A percentile compares a stretch with the other conserved stretches of the same genome.
These are phyloP conservation scores for Drosophila serrata DNA, from an alignment of 1,140 invertebrate species.

Conservation along the genomic window DNA sequence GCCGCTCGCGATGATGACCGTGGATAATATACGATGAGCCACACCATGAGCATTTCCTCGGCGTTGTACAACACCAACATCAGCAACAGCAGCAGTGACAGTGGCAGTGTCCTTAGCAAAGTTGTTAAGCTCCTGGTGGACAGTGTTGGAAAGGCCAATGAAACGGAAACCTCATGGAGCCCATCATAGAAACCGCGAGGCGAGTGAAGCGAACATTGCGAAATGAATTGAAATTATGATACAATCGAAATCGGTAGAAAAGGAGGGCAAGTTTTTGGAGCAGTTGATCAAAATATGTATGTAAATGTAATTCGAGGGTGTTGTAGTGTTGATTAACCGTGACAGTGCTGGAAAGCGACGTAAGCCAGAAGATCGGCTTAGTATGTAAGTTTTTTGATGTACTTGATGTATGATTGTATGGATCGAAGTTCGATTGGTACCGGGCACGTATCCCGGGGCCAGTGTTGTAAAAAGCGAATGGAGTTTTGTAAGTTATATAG, in stretches of 20 bases:
- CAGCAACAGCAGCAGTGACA: slow-evolving; percentile 24
- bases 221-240: slow-evolving; percentile 47
- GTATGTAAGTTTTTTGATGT: slow-evolving; percentile 61
- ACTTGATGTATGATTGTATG: slow-evolving; percentile 40
- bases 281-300: slow-evolving; percentile 82
- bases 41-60: slow-evolving; percentile 70
- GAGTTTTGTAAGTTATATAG: slow-evolving; percentile 78
- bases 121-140: slow-evolving; percentile 10
- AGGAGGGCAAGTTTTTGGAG: slow-evolving; percentile 67
- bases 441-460: slow-evolving; percentile 16
- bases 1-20: slow-evolving; percentile 83
- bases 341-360: slow-evolving; percentile 33
- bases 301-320: slow-evolving; percentile 62
- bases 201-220: slow-evolving; percentile 79
- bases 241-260: slow-evolving; percentile 20
- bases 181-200: slow-evolving; percentile 46
- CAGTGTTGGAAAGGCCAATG: slow-evolving; percentile 33
- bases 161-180: slow-evolving; percentile 60
- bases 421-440: slow-evolving; percentile 34
- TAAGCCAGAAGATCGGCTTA: slow-evolving; percentile 49
- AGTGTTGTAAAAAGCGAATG: slow-evolving; percentile 67
- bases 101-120: slow-evolving; percentile 23
- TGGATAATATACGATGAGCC: slow-evolving; percentile 83
- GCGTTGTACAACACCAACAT: slow-evolving; percentile 55
- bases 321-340: slow-evolving; percentile 65